Evolutionary conservation across 2,113 vertebrate species (phyloP).

Genomic region (Cinclus mexicanus): DNA sequence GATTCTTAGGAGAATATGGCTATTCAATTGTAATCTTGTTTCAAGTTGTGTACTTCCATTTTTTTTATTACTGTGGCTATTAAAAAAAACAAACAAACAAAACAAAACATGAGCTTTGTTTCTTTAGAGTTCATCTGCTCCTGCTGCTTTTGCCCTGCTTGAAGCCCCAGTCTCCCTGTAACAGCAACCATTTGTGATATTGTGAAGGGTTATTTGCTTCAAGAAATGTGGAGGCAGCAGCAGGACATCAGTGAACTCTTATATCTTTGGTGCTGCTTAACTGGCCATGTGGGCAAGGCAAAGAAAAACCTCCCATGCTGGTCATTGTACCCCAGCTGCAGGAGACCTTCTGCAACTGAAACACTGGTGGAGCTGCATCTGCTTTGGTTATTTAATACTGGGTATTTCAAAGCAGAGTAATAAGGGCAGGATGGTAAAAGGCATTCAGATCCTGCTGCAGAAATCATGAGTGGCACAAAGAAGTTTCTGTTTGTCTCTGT

Average conservation of each 20-base stretch:
- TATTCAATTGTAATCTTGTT: background rate
- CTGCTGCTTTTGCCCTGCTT: constrained; percentile 37
- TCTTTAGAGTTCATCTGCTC: background rate
- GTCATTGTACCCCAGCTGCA: background rate
- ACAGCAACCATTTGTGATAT: background rate
- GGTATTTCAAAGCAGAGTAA: background rate
- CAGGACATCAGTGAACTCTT: background rate
- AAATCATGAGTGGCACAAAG: background rate
- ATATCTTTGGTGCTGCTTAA: background rate
- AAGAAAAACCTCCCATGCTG: background rate
- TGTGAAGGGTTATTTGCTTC: background rate
- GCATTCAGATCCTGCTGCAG: background rate
- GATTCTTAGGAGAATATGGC: background rate
- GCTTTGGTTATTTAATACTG: background rate
- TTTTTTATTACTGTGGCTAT: background rate
- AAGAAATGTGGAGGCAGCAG: background rate
- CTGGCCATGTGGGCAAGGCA: background rate
- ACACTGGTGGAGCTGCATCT: background rate
- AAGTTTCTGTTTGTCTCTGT: background rate
- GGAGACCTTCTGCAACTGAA: background rate
- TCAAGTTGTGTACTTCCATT: background rate
- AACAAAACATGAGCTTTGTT: background rate
- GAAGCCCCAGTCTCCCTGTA: background rate
- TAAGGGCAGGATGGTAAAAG: background rate
- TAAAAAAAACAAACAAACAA: background rate